Evolutionary conservation across 2,888 invertebrate species (phyloP).

Genomic region (Sepiola atlantica): DNA sequence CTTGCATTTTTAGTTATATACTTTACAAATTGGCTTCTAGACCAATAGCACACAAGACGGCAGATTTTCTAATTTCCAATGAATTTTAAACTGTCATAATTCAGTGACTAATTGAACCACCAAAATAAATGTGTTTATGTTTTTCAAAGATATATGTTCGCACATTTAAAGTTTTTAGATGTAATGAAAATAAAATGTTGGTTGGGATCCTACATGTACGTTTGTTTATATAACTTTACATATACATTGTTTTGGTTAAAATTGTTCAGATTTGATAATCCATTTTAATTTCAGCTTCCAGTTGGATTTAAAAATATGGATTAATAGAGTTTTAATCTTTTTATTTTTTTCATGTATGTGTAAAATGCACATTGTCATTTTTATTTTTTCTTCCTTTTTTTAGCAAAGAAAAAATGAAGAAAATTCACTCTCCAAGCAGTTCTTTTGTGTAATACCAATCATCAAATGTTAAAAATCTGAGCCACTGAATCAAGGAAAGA

Average conservation of each 20-base stretch:
- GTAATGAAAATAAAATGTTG: no score
- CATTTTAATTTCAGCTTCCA: neutral
- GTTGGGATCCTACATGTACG: neutral
- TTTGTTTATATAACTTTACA: neutral
- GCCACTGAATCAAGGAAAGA: neutral
- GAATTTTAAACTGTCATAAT: no score
- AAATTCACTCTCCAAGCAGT: conserved; percentile 46
- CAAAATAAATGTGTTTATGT: no score
- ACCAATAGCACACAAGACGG: no score
- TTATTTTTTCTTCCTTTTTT: neutral
- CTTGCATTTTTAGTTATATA: no score
- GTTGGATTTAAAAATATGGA: neutral
- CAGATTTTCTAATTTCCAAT: no score
- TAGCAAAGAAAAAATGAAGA: conserved; percentile 39
- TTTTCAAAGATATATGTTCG: no score
- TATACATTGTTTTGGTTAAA: neutral
- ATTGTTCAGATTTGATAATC: neutral
- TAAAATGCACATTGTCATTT: neutral
- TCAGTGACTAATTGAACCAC: no score
- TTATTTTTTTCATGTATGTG: neutral
- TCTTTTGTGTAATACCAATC: conserved; percentile 35
- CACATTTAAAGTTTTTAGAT: no score
- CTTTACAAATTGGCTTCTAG: no score
- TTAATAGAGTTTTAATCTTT: neutral
- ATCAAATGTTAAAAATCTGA: neutral